Conservation (phyloP, 2,888 invertebrate genomes). For the Poecilus cupreus region DNA sequence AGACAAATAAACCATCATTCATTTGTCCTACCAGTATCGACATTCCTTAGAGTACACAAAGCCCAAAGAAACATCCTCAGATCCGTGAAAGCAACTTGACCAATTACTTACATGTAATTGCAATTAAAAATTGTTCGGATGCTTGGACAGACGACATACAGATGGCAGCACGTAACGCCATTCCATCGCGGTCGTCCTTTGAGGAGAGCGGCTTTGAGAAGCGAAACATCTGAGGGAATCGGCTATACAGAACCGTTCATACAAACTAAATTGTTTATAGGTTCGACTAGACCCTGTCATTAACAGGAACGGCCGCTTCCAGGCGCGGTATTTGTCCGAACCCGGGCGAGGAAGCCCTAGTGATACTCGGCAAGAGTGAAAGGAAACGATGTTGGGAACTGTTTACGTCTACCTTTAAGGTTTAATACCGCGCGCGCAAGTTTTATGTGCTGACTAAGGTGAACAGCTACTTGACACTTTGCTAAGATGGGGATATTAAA, state of each 20-base stretch:
- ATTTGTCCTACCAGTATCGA: conserved; percentile 2
- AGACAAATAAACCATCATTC: conserved; percentile 11
- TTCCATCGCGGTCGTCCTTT: background rate
- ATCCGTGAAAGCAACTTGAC: conserved; percentile 23
- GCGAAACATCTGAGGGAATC: conserved; percentile 22
- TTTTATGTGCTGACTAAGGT: background rate
- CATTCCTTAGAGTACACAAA: background rate
- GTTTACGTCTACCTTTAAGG: background rate
- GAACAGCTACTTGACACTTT: background rate
- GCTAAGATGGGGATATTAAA: background rate
- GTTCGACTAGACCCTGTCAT: conserved; percentile 33
- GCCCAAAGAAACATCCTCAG: conserved; percentile 5
- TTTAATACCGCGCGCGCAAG: background rate
- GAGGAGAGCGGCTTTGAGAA: conserved; percentile 28
- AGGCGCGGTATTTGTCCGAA: background rate
- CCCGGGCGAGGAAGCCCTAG: background rate
- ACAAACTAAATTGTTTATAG: conserved; percentile 53
- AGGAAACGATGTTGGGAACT: background rate
- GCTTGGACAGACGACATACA: conserved; percentile 17
- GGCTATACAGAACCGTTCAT: conserved; percentile 17
- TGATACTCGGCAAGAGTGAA: background rate
- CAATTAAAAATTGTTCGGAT: conserved; percentile 54
- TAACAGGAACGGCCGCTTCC: conserved; percentile 25
- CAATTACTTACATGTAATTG: conserved; percentile 54
- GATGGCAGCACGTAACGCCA: background rate